A percentile compares a stretch with the other conserved stretches of the same genome.
Evolutionary conservation across 1,140 invertebrate genomes (phyloP).

Genomic region (Mya arenaria): DNA sequence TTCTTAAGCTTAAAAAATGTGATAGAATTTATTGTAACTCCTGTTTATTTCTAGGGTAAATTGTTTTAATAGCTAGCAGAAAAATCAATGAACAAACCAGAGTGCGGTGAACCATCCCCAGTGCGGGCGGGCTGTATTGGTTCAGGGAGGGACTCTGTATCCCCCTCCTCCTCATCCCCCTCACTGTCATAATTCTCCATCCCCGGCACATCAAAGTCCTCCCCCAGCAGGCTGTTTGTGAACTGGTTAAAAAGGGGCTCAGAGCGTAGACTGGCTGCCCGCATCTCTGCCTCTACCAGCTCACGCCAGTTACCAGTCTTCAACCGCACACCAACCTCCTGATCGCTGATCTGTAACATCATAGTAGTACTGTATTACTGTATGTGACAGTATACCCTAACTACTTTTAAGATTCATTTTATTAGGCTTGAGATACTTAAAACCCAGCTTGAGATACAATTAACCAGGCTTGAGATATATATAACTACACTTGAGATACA

Average conservation of each 20-base stretch:
- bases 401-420: too few relatives aligned
- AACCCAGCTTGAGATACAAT: too few relatives aligned
- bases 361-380: too few relatives aligned
- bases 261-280: slow-evolving; percentile 91
- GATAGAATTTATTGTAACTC: too few relatives aligned
- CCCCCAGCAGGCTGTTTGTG: slow-evolving; percentile 79
- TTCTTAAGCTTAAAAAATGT: too few relatives aligned
- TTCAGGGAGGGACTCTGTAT: neutral
- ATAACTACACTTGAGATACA: too few relatives aligned
- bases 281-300: slow-evolving; percentile 90
- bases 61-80: neutral
- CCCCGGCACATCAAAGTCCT: slow-evolving; percentile 74
- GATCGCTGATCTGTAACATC: slow-evolving; percentile 86
- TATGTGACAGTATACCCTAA: too few relatives aligned
- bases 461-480: too few relatives aligned
- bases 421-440: too few relatives aligned
- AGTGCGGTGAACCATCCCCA: slow-evolving; percentile 38
- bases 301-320: slow-evolving; percentile 93
- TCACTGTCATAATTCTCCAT: slow-evolving; percentile 74
- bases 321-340: slow-evolving; percentile 87
- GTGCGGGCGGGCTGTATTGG: slow-evolving; percentile 2
- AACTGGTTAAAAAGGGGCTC: slow-evolving; percentile 84
- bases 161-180: neutral
- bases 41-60: too few relatives aligned
- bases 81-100: slow-evolving; percentile 4